These are phyloP conservation scores for Macrophya annulata DNA, from an alignment of 2,888 invertebrate species.

Conservation along the genomic window DNA sequence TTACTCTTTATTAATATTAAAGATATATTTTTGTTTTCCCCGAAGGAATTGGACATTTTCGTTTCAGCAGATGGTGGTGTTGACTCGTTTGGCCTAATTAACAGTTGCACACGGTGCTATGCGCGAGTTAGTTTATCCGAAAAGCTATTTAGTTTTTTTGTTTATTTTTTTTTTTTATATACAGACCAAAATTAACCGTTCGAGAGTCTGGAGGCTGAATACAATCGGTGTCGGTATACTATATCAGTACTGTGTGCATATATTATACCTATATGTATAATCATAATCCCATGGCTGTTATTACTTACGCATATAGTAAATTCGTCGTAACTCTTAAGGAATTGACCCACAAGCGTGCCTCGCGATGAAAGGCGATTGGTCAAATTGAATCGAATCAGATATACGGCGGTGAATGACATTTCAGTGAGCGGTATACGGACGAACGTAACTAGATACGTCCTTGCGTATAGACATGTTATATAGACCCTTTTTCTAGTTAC, in stretches of 20 bases:
- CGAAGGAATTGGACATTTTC: slow-evolving; percentile 62
- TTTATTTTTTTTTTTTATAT: neutral
- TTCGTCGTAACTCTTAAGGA: slow-evolving; percentile 29
- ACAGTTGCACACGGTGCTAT: neutral
- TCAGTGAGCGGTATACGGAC: neutral
- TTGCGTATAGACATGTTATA: neutral
- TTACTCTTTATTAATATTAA: too few species aligned
- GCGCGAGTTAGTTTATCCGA: neutral
- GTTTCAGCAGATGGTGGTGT: neutral
- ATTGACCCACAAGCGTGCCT: slow-evolving; percentile 43
- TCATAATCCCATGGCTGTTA: slow-evolving; percentile 18
- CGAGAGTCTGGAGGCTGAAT: neutral
- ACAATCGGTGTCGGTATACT: neutral
- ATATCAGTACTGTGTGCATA: neutral
- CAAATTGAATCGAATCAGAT: slow-evolving; percentile 55
- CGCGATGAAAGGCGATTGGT: slow-evolving; percentile 49
- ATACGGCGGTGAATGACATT: slow-evolving; percentile 49
- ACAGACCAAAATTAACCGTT: neutral
- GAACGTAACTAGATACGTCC: slow-evolving; percentile 12
- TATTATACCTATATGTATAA: neutral
- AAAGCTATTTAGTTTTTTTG: neutral
- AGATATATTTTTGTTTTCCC: neutral
- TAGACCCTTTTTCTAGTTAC: neutral
- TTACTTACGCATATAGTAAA: slow-evolving; percentile 19
- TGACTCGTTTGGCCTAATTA: neutral